Evolutionary conservation across 1,140 invertebrate species (phyloP), one percentile per base, ranked within the genome.

Genomic region (Chymomyza costata): DNA sequence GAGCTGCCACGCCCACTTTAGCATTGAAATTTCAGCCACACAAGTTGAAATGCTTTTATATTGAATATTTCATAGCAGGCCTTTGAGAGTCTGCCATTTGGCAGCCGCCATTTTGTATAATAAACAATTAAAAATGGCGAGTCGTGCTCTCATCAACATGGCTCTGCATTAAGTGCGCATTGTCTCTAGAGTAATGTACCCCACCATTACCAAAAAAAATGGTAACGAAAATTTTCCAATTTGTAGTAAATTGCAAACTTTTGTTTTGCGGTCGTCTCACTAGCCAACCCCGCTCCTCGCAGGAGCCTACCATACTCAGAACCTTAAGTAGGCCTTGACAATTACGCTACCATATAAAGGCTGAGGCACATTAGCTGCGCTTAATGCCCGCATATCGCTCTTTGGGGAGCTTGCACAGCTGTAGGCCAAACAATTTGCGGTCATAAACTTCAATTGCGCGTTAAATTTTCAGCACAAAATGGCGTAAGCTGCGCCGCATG

Each of bases 51-150:
- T n/a, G n/a, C n/a, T n/a, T 49, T 63, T 38, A 56, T 62, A 56
- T 53, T 71, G 47, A 66, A 71, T 71, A 61, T 71, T 71, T 66
- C 46, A 71, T 66, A 51, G 39, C n/a, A n/a, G n/a, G n/a, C n/a
- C n/a, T n/a, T n/a, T n/a, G n/a, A n/a, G n/a, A n/a, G 19, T 21
- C 38, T 69, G 14, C 18, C 55, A 31, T 38, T 39, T 2, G 45
- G 35, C 45, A 32, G 44, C 45, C 65, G 60, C 54, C 63, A 65
- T 65, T 59, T 70, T 65, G 47, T 57, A 66, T 71, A 66, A 65
- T 70, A 49, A 66, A 71, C 67, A 71, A 71, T 71, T 71, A 71
- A 71, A 65, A 67, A n/a, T n/a, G 52, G 67, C 61, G 44, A 46
- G 52, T 55, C 61, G 61, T 52, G 55, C 39, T 58, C 46, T 53